Evolutionary conservation across 2,113 vertebrate species (phyloP).

Genomic region (Paedocypris sp.): DNA sequence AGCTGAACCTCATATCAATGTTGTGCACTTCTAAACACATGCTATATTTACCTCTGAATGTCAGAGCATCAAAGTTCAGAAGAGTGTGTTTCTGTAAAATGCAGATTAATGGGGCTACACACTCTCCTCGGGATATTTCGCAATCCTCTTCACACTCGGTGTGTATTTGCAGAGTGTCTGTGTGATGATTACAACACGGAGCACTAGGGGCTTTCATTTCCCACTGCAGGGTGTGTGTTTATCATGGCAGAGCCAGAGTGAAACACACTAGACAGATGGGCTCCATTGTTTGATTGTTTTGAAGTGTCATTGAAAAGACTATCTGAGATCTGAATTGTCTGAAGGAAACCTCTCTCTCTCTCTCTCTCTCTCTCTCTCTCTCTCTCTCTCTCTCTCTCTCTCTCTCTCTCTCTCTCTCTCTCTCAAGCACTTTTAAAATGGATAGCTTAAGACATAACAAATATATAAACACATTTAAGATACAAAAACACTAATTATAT

Average conservation of each 20-base stretch:
- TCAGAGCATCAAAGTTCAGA: not conserved
- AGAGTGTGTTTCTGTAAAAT: not conserved
- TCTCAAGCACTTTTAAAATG: no score
- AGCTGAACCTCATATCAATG: not conserved
- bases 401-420: no score
- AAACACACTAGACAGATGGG: not conserved
- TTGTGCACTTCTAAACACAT: not conserved
- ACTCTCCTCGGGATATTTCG: not conserved
- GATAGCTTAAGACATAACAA: no score
- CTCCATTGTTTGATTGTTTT: slow-evolving; percentile 10
- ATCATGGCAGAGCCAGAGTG: not conserved
- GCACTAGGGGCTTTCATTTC: not conserved
- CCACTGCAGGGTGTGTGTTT: not conserved
- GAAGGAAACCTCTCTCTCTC: not conserved
- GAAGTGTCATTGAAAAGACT: slow-evolving; percentile 12
- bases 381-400: not conserved
- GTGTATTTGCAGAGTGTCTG: not conserved
- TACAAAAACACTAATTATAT: no score
- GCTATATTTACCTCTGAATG: not conserved
- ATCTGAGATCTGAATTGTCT: slow-evolving; percentile 5
- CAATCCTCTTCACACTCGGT: not conserved
- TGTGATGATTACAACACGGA: not conserved
- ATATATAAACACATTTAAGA: no score
- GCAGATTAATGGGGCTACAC: not conserved
- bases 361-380: not conserved